These are phyloP conservation scores for Falcunculus frontatus DNA, from an alignment of 2,113 vertebrate species.

Conservation along the genomic window DNA sequence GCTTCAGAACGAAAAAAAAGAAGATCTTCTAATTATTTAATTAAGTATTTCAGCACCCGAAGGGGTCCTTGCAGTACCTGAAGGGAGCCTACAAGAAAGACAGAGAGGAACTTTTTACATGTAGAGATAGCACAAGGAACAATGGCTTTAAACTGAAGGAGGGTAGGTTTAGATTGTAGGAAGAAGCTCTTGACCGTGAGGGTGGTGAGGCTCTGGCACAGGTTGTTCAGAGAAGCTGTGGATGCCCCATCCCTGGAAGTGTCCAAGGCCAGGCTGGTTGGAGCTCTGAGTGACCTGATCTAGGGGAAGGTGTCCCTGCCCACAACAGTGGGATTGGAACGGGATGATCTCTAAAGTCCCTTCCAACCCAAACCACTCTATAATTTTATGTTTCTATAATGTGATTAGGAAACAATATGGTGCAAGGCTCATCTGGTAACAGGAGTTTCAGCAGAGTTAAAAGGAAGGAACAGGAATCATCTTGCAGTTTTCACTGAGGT, in stretches of 20 bases:
- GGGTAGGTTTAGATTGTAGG: not conserved
- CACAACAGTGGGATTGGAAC: not conserved
- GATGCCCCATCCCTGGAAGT: not conserved
- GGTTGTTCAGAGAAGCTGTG: not conserved
- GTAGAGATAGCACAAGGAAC: not conserved
- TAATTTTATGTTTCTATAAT: not conserved
- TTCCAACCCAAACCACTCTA: not conserved
- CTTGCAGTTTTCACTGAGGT: not conserved
- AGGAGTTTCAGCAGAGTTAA: not conserved
- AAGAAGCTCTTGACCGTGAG: not conserved
- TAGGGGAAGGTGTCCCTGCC: not conserved
- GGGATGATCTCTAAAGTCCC: not conserved
- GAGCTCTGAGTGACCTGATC: not conserved
- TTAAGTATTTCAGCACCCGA: not conserved
- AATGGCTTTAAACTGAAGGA: not conserved
- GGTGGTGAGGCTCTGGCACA: not conserved
- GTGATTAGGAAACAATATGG: not conserved
- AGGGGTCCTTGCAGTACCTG: not conserved
- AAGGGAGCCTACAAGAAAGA: not conserved
- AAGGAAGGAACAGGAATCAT: not conserved
- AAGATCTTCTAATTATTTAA: not conserved
- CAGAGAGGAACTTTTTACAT: fast-evolving
- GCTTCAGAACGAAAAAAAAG: not conserved
- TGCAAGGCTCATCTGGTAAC: not conserved
- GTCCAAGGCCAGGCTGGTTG: not conserved